Percentiles rank a stretch among this genome's conserved stretches.
phyloP scores from a whole-genome alignment of 2,113 vertebrate genomes.

The Zosterops japonicus region DNA sequence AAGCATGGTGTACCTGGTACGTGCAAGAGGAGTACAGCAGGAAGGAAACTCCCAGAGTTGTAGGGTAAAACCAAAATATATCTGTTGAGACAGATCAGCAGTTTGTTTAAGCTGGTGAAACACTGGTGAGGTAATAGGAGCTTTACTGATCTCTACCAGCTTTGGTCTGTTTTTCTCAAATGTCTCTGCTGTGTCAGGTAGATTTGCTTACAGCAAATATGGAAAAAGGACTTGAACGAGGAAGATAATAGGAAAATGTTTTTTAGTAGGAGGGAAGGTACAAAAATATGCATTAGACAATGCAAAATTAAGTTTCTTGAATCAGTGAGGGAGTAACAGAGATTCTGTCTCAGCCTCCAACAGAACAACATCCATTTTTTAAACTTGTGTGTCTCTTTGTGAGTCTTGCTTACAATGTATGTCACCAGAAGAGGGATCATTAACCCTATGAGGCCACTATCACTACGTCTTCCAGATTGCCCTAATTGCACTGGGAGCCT shows the following conservation, averaged over 20 bases:
- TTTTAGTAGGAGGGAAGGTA: background rate
- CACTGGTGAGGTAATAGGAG: background rate
- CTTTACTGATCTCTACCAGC: background rate
- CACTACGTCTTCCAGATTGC: background rate
- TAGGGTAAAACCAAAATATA: background rate
- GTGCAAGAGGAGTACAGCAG: background rate
- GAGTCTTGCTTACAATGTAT: background rate
- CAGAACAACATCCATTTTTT: background rate
- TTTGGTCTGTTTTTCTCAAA: background rate
- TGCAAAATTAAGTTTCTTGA: background rate
- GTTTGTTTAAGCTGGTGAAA: conserved; percentile 26
- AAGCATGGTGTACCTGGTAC: background rate
- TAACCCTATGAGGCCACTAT: conserved; percentile 5
- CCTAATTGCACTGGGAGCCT: background rate
- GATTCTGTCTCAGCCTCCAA: background rate
- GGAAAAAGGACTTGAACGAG: background rate
- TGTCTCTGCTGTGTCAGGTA: background rate
- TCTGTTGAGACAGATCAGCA: conserved; percentile 26
- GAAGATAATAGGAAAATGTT: background rate
- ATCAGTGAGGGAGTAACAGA: background rate
- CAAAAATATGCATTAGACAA: background rate
- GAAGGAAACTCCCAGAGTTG: conserved; percentile 31
- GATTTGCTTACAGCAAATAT: background rate
- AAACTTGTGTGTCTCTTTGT: background rate
- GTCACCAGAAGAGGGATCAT: conserved; percentile 5